Evolutionary conservation across 2,113 vertebrate species (phyloP).

Genomic region (Tauraco erythrolophus): DNA sequence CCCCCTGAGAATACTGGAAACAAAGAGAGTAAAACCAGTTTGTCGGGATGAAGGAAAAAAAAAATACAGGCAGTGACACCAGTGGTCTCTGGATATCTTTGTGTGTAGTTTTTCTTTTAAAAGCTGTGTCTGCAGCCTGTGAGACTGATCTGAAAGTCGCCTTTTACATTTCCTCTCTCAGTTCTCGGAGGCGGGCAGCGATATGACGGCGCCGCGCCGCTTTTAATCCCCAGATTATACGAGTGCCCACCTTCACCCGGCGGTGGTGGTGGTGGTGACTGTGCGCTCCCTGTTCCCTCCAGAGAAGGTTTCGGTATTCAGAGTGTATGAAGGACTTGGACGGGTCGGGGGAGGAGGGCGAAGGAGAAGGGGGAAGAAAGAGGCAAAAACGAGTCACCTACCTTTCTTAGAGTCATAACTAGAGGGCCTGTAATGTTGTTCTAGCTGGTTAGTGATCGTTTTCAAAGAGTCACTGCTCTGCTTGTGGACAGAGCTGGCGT

Average conservation of each 20-base stretch:
- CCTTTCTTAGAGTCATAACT: constrained; percentile 95
- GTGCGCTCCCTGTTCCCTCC: background rate
- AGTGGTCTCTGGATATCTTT: background rate
- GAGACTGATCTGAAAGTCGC: background rate
- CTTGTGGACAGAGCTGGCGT: constrained; percentile 82
- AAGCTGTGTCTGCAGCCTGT: background rate
- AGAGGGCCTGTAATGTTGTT: constrained; percentile 89
- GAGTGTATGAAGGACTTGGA: background rate
- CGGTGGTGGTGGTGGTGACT: background rate
- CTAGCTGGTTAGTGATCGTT: constrained; percentile 84
- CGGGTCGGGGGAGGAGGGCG: background rate
- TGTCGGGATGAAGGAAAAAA: background rate
- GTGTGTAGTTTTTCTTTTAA: background rate
- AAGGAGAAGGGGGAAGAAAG: background rate
- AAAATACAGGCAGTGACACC: background rate
- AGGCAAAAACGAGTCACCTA: constrained; percentile 71
- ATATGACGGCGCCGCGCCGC: background rate
- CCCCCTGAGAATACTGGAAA: background rate
- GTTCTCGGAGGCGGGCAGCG: background rate
- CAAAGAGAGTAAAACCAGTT: constrained; percentile 36
- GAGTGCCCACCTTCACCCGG: background rate
- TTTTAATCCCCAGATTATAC: background rate
- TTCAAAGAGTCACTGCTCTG: constrained; percentile 89
- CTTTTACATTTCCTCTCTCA: background rate
- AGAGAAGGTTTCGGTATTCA: background rate